Percentiles rank a stretch among this genome's conserved stretches.
Conservation (phyloP, 2,888 invertebrate genomes). For the Syritta pipiens region DNA sequence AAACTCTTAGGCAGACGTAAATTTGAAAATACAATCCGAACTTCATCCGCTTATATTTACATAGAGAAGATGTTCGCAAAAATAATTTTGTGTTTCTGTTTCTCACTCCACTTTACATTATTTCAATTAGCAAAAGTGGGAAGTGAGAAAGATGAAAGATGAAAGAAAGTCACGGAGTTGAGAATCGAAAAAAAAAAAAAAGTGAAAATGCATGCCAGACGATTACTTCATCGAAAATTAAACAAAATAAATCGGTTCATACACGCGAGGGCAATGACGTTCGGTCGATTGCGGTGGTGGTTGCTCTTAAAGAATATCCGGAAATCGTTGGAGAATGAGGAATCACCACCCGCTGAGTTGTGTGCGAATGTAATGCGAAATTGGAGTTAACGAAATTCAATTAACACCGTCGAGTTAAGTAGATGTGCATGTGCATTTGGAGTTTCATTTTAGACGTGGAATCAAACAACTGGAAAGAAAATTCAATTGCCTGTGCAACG, state of each 20-base stretch:
- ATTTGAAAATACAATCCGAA: slow-evolving; percentile 27
- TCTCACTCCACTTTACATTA: slow-evolving; percentile 25
- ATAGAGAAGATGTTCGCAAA: slow-evolving; percentile 5
- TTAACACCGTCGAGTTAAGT: neutral
- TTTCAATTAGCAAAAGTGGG: slow-evolving; percentile 54
- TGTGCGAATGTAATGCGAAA: neutral
- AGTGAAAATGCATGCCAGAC: slow-evolving; percentile 48
- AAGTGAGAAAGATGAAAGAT: slow-evolving; percentile 8
- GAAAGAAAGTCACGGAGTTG: slow-evolving; percentile 24
- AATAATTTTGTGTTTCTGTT: neutral
- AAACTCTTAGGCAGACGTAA: slow-evolving; percentile 12
- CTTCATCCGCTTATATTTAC: slow-evolving; percentile 16
- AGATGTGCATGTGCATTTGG: neutral
- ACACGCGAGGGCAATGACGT: slow-evolving; percentile 3
- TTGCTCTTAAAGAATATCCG: slow-evolving; percentile 9
- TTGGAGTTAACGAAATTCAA: slow-evolving; percentile 5
- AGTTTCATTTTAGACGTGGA: too few species aligned
- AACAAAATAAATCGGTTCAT: slow-evolving; percentile 43
- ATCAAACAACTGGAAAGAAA: too few species aligned
- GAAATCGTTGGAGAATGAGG: slow-evolving; percentile 26
- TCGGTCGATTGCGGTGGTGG: neutral
- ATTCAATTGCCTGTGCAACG: neutral
- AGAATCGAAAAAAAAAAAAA: slow-evolving; percentile 6
- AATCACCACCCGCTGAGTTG: slow-evolving; percentile 6
- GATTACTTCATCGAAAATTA: slow-evolving; percentile 50